These are phyloP conservation scores for Ctenosaura bakeri DNA, from an alignment of 2,797 vertebrate species.

Conservation along the genomic window DNA sequence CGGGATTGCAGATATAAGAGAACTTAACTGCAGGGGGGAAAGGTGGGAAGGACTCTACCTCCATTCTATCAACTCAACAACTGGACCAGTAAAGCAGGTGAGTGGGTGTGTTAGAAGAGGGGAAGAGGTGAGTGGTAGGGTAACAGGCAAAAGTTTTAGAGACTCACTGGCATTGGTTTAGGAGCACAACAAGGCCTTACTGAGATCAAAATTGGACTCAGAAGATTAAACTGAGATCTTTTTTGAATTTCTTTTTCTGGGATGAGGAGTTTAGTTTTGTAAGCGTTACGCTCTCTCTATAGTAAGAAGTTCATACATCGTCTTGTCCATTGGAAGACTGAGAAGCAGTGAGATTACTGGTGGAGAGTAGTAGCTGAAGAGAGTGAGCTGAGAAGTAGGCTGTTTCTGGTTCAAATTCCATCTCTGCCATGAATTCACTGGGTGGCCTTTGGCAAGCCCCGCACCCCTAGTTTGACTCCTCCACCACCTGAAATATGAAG, in stretches of 20 bases:
- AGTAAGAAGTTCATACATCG: no score
- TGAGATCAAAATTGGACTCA: neutral
- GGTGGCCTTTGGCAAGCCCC: neutral
- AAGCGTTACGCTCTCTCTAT: no score
- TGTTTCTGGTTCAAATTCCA: neutral
- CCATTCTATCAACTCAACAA: neutral
- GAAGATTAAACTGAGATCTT: neutral
- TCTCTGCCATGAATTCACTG: no score
- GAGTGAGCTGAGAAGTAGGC: neutral
- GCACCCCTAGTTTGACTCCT: no score
- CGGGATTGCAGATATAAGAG: no score
- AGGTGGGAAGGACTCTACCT: neutral
- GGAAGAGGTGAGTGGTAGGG: neutral
- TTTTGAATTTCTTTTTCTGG: neutral
- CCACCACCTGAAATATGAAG: no score
- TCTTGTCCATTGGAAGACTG: neutral
- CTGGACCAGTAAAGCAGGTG: neutral
- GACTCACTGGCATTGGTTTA: neutral
- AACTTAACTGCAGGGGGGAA: neutral
- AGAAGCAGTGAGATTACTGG: neutral
- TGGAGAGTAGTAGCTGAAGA: neutral
- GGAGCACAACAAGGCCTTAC: neutral
- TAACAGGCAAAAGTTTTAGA: neutral
- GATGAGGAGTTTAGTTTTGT: no score
- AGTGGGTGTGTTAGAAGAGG: neutral